phyloP scores from a whole-genome alignment of 2,888 invertebrate genomes.

The Drosophila leonis region DNA sequence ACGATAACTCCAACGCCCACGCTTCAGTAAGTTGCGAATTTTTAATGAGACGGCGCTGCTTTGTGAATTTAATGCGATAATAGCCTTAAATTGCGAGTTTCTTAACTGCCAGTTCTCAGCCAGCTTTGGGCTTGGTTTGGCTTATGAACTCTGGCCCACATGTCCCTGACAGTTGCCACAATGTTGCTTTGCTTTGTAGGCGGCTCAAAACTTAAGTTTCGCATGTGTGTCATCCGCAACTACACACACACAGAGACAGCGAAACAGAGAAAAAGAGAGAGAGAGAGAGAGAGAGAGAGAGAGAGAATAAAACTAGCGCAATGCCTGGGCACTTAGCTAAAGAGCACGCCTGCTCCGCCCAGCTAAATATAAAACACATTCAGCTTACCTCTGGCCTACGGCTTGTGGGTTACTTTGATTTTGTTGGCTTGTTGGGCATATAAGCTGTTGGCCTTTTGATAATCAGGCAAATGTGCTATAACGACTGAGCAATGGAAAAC shows the following conservation, averaged over 20 bases:
- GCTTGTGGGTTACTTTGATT: conserved; percentile 20
- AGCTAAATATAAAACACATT: conserved; percentile 48
- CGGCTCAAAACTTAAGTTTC: conserved; percentile 50
- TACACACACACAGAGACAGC: conserved; percentile 1
- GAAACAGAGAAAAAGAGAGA: background rate
- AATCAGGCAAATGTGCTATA: background rate
- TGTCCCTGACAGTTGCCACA: conserved; percentile 44
- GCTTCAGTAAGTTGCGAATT: conserved; percentile 22
- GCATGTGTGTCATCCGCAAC: conserved; percentile 31
- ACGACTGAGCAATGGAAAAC: background rate
- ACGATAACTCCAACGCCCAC: background rate
- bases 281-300: background rate
- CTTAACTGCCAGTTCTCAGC: conserved; percentile 4
- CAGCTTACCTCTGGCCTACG: conserved; percentile 21
- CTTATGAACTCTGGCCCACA: conserved; percentile 43
- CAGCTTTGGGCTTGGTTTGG: conserved; percentile 32
- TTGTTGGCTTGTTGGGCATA: background rate
- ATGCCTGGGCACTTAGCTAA: conserved; percentile 63
- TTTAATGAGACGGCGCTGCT: conserved; percentile 40
- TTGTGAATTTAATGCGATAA: conserved; percentile 22
- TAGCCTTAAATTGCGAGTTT: conserved; percentile 26
- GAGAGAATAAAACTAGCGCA: conserved; percentile 45
- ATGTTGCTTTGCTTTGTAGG: conserved; percentile 35
- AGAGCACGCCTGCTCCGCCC: conserved; percentile 30
- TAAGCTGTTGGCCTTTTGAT: conserved; percentile 1